Evolutionary conservation across 2,888 invertebrate genomes (phyloP), one percentile per base, ranked within the genome.

Genomic region (Brenthis hecate): DNA sequence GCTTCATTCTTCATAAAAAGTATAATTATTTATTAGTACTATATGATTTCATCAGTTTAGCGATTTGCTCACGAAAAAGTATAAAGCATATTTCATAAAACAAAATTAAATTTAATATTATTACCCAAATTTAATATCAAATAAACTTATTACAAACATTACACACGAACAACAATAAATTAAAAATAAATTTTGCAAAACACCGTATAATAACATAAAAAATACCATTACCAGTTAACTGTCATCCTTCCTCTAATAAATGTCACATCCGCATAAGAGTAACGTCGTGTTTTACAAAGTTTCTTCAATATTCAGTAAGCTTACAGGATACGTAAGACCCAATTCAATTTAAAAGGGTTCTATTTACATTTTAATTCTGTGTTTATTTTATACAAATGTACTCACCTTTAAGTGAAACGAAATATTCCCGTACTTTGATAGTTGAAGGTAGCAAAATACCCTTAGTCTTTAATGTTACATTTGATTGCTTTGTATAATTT

Each of bases 301-400:
- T 66, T 61, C 32, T 61, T 61, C 19, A 51, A 67, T 56, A 62
- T 67, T 56, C 61, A 62, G 61, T 19, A 16, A 62, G 36, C 56
- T 67, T 48, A 55, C 55, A n/a, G 60, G 55, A 48, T 60, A 50
- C 61, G 61, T 55, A 55, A 66, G 61, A 50, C 13, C 66, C 60
- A 66, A 66, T 66, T 56, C 60, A 61, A 66, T 66, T 66, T 60
- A 61, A 66, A 61, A 61, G 60, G 54, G 54, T 55, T 66, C 53
- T 62, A 54, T 66, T 54, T 55, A 61, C 43, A 62, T 51, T 56
- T 56, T 56, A 67, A 62, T 50, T 53, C 28, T 64, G 23, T 50
- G 16, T 54, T 54, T 63, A 63, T 64, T 63, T 55, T 63, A 55
- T 55, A 55, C 23, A 19, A 43, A 63, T 63, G 23, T 63, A 8